Base-by-base conservation (phyloP, 1,140 invertebrate species). In the Solenopsis fugax region DNA sequence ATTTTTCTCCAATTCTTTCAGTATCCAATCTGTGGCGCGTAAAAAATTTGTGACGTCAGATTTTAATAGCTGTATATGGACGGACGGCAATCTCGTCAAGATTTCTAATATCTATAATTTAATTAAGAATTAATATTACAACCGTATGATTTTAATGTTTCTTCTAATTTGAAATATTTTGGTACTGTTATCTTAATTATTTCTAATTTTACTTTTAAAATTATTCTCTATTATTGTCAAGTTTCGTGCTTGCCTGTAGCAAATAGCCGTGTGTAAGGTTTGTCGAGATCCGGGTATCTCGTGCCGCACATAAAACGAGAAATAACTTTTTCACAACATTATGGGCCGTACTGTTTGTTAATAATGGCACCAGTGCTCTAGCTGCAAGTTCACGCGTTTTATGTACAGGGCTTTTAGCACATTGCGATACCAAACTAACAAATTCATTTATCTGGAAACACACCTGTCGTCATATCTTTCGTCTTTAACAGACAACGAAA, bases 361-460 rank as follows among this genome's bases (percentile, higher is more conserved):
- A 93, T 87, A 98, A 93, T 45, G 97, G 96, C 41, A 96, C 95
- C 12, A 97, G 93, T 64, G 97, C 96, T 95, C 96, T 96, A 12
- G 97, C 96, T 71, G 97, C 96, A 82, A 98, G 93, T 90, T 96
- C 95, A 91, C 97, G 95, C 54, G 97, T 97, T 94, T 97, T 96
- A 80, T 96, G 95, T 71, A 97, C 96, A 86, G 95, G 93, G 93
- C 96, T 96, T 52, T 95, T 92, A n/a, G 95, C 94, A 91, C 96
- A 97, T 50, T 90, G 91, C 4, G 94, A 94, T 50, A 96, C 93
- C 81, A 95, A 93, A 50, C 93, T 92, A 65, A 96, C 87, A 87
- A 95, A 96, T 80, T 94, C 91, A 24, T 93, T 85, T 52, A 96
- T 87, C 95, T 96, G 72, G 88, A 94, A 93, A 81, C 62, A 88